phyloP scores from a whole-genome alignment of 2,797 vertebrate genomes.

The Mus caroli region DNA sequence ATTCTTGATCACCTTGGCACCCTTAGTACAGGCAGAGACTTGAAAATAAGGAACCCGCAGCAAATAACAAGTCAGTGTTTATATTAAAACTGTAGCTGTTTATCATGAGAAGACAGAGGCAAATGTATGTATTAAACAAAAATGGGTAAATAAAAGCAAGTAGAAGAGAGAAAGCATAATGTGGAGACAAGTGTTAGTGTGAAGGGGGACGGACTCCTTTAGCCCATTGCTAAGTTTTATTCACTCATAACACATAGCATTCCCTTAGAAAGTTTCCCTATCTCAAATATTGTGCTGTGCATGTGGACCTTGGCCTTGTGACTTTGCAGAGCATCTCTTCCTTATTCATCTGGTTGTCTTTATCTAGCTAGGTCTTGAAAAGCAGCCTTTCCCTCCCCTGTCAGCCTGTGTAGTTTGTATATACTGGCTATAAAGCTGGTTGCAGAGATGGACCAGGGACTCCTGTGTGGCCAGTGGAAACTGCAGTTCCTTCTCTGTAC shows the following conservation, averaged over 20 bases:
- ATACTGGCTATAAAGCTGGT: not conserved
- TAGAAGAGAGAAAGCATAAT: not conserved
- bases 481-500: not conserved
- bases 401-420: not conserved
- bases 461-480: not conserved
- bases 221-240: not conserved
- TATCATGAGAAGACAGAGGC: conserved; percentile 26
- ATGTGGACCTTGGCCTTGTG: not conserved
- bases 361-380: not conserved
- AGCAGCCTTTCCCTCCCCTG: no score
- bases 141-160: conserved; percentile 43
- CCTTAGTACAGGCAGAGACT: not conserved
- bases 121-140: conserved; percentile 52
- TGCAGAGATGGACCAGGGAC: not conserved
- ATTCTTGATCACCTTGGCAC: not conserved
- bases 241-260: not conserved
- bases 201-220: no score
- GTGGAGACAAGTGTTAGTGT: not conserved
- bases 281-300: not conserved
- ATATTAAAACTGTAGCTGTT: conserved; percentile 38
- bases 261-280: not conserved
- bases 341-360: not conserved
- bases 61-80: conserved; percentile 34
- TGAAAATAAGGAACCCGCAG: not conserved
- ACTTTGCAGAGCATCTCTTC: not conserved